These are phyloP conservation scores for Recurvirostra avosetta DNA, from an alignment of 2,113 vertebrate genomes.

Conservation along the genomic window DNA sequence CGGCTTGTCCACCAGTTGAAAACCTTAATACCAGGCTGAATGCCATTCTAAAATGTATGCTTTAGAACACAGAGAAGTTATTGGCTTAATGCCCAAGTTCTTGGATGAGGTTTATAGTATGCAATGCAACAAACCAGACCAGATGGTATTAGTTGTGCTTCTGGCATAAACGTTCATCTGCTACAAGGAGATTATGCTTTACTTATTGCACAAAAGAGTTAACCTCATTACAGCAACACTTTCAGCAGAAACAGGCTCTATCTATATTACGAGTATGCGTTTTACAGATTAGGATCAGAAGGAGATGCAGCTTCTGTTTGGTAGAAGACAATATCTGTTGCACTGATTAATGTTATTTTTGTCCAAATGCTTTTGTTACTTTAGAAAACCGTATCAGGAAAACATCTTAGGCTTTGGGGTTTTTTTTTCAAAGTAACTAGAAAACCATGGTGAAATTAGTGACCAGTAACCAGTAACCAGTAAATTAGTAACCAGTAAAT, in stretches of 20 bases:
- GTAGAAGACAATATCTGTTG: background rate
- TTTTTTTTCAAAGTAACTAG: background rate
- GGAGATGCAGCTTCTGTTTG: background rate
- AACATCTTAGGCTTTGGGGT: background rate
- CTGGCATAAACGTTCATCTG: background rate
- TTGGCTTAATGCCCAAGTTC: background rate
- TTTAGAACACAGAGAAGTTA: background rate
- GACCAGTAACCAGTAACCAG: no score
- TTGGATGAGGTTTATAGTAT: background rate
- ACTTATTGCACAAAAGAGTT: background rate
- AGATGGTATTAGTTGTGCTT: constrained; percentile 2
- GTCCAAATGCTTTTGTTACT: background rate
- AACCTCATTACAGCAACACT: background rate
- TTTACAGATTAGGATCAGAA: background rate
- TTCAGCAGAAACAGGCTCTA: background rate
- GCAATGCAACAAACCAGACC: background rate
- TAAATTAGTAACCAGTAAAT: background rate
- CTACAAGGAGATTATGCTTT: background rate
- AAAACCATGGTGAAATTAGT: background rate
- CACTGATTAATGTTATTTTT: background rate
- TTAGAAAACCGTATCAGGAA: background rate
- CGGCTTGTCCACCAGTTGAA: background rate
- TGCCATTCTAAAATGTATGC: background rate
- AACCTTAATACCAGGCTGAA: background rate
- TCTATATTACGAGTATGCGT: background rate